Percentiles rank a stretch among this genome's conserved stretches.
phyloP scores from a whole-genome alignment of 2,113 vertebrate genomes.

The Lepus americanus region DNA sequence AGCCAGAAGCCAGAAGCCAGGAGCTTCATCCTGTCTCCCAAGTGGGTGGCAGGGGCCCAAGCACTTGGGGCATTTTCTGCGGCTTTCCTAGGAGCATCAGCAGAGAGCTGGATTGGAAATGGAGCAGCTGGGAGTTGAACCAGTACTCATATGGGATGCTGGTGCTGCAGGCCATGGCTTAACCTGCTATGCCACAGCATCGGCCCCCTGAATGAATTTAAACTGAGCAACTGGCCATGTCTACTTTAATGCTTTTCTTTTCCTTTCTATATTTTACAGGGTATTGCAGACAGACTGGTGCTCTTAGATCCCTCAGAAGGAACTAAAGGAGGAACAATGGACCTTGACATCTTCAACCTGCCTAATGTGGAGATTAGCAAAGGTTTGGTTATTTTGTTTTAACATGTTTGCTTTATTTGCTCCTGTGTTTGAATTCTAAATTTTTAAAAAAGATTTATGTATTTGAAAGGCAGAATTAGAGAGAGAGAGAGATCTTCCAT shows the following conservation, averaged over 20 bases:
- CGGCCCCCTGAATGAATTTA: neutral
- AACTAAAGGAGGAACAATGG: constrained; percentile 93
- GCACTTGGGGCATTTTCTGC: too few species aligned
- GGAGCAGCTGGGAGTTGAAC: too few species aligned
- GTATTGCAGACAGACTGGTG: constrained; percentile 93
- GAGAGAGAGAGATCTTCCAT: too few species aligned
- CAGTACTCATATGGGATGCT: too few species aligned
- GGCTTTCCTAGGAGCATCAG: too few species aligned
- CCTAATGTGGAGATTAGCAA: constrained; percentile 94
- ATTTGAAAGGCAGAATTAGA: too few species aligned
- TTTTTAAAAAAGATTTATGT: neutral
- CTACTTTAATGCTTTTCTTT: constrained; percentile 21
- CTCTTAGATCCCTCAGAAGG: constrained; percentile 94
- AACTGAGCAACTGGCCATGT: neutral
- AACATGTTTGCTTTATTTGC: constrained; percentile 16
- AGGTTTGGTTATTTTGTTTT: constrained; percentile 88
- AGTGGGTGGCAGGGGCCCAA: too few species aligned
- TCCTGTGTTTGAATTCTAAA: constrained; percentile 18
- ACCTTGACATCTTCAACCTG: constrained; percentile 95
- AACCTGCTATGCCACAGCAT: too few species aligned
- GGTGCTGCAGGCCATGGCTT: too few species aligned
- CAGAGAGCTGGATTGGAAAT: too few species aligned
- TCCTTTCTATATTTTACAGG: constrained; percentile 82
- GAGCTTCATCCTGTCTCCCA: too few species aligned
- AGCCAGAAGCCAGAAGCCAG: too few species aligned